Conservation (phyloP, 2,113 vertebrate species). For the Engystomops pustulosus region DNA sequence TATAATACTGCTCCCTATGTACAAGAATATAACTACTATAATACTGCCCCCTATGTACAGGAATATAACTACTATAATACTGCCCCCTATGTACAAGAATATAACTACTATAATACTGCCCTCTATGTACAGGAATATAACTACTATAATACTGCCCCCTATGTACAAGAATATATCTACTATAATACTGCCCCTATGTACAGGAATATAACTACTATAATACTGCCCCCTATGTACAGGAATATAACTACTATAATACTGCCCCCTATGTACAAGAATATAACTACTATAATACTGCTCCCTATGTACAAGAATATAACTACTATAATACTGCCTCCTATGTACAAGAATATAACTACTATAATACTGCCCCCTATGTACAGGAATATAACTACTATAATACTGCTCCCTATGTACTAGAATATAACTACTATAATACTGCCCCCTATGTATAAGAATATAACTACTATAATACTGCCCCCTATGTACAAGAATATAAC, state of each 20-base stretch:
- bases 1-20: no score
- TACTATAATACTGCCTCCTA: constrained; percentile 9
- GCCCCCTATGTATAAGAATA: background rate
- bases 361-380: background rate
- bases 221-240: background rate
- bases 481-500: constrained; percentile 6
- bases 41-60: no score
- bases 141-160: no score
- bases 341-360: constrained; percentile 13
- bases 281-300: background rate
- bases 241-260: constrained; percentile 12
- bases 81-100: no score
- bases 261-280: background rate
- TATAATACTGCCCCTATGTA: background rate
- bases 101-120: no score
- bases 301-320: background rate
- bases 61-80: no score
- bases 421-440: constrained; percentile 12
- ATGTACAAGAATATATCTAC: no score
- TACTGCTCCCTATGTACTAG: background rate
- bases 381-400: background rate
- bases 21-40: no score
- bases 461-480: background rate
- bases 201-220: background rate
- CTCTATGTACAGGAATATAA: no score